phyloP scores from a whole-genome alignment of 1,140 invertebrate species.

The Apis laboriosa region DNA sequence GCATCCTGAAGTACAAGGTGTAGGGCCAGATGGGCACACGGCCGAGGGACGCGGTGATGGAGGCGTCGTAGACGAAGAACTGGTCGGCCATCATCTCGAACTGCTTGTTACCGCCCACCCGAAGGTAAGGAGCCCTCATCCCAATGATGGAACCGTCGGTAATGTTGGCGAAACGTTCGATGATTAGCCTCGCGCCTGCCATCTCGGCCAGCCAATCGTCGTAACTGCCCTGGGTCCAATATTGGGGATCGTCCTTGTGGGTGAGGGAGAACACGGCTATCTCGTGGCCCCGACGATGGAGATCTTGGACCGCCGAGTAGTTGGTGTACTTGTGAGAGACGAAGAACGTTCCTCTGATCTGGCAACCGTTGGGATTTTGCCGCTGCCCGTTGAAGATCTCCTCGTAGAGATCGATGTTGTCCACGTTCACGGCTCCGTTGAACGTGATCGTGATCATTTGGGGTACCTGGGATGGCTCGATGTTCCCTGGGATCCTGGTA shows the following conservation, averaged over 20 bases:
- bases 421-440: conserved; percentile 96
- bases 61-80: conserved; percentile 96
- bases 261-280: conserved; percentile 96
- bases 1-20: conserved; percentile 97
- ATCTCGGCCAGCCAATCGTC: conserved; percentile 97
- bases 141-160: conserved; percentile 94
- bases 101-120: conserved; percentile 96
- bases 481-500: conserved; percentile 91
- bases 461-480: conserved; percentile 92
- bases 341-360: conserved; percentile 96
- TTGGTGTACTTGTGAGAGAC: conserved; percentile 98
- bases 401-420: conserved; percentile 95
- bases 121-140: conserved; percentile 93
- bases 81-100: conserved; percentile 98
- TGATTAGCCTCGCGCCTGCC: conserved; percentile 93
- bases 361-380: conserved; percentile 95
- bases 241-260: conserved; percentile 93
- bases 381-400: conserved; percentile 93
- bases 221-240: conserved; percentile 93
- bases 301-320: conserved; percentile 95
- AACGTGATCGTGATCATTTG: conserved; percentile 98
- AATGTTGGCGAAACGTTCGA: conserved; percentile 95
- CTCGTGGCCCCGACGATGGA: conserved; percentile 95
- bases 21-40: conserved; percentile 97
- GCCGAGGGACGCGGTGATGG: conserved; percentile 93